Percentiles rank a stretch among this genome's conserved stretches.
These are phyloP conservation scores for Hypselothyrea guttata DNA, from an alignment of 2,888 invertebrate species.

Conservation along the genomic window DNA sequence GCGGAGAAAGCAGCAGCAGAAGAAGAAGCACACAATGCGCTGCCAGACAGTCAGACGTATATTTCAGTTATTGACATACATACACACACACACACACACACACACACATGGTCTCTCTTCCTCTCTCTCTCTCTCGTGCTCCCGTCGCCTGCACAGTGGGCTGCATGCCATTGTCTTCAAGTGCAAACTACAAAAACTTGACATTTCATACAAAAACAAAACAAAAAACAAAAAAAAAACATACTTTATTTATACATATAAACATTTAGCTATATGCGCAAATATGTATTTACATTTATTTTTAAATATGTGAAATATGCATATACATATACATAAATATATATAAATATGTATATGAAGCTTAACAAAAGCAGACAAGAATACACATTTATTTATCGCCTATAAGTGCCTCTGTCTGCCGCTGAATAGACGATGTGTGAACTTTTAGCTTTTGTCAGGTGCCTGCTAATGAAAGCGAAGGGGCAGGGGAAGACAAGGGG, in stretches of 20 bases:
- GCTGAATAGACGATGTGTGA: constrained; percentile 64
- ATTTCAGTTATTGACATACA: constrained; percentile 37
- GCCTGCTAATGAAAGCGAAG: constrained; percentile 65
- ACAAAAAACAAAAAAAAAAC: too few species aligned
- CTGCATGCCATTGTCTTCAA: constrained; percentile 53
- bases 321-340: constrained; percentile 24
- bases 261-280: constrained; percentile 33
- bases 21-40: constrained; percentile 36
- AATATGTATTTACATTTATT: constrained; percentile 69
- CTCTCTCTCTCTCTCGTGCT: constrained; percentile 19
- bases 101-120: not conserved
- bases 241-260: too few species aligned
- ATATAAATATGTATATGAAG: too few species aligned
- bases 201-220: constrained; percentile 41
- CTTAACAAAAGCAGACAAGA: constrained; percentile 51
- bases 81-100: constrained; percentile 18
- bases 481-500: too few species aligned
- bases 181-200: constrained; percentile 62
- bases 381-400: constrained; percentile 29
- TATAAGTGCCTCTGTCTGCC: constrained; percentile 64
- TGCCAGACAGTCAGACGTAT: constrained; percentile 68
- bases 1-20: constrained; percentile 33
- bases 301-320: constrained; percentile 63
- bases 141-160: constrained; percentile 68
- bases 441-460: constrained; percentile 73